phyloP scores from a whole-genome alignment of 1,140 invertebrate genomes.

The Globodera ellingtonae region DNA sequence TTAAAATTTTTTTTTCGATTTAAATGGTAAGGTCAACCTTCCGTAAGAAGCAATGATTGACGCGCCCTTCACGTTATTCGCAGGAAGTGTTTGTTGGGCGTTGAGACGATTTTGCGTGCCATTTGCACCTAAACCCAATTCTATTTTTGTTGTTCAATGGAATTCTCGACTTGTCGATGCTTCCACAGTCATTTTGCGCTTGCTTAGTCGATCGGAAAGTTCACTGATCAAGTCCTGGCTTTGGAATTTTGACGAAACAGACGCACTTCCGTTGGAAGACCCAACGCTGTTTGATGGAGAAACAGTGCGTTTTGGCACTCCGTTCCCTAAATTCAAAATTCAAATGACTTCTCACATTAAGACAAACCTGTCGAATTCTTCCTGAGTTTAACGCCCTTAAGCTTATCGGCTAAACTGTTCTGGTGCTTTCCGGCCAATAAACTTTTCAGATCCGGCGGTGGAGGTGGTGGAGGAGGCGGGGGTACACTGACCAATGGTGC shows the following conservation, averaged over 20 bases:
- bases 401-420: not conserved
- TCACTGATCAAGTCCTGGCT: slow-evolving; percentile 13
- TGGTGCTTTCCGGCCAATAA: not conserved
- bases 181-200: slow-evolving; percentile 17
- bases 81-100: not conserved
- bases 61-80: not conserved
- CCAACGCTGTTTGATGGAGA: not conserved
- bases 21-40: not conserved
- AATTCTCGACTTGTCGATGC: not conserved
- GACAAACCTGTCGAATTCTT: not conserved
- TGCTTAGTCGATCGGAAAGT: slow-evolving; percentile 16
- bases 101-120: not conserved
- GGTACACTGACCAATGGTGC: not conserved
- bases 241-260: not conserved
- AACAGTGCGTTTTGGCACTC: not conserved
- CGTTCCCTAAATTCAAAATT: not conserved
- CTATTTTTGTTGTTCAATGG: not conserved
- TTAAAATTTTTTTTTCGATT: too few species aligned
- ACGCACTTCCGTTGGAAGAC: not conserved
- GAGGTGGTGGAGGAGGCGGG: not conserved
- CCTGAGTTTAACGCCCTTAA: not conserved
- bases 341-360: not conserved
- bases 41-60: not conserved
- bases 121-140: not conserved
- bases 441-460: slow-evolving; percentile 8